Base-by-base conservation (phyloP, 2,113 vertebrate genomes). In the Hippolais icterina region DNA sequence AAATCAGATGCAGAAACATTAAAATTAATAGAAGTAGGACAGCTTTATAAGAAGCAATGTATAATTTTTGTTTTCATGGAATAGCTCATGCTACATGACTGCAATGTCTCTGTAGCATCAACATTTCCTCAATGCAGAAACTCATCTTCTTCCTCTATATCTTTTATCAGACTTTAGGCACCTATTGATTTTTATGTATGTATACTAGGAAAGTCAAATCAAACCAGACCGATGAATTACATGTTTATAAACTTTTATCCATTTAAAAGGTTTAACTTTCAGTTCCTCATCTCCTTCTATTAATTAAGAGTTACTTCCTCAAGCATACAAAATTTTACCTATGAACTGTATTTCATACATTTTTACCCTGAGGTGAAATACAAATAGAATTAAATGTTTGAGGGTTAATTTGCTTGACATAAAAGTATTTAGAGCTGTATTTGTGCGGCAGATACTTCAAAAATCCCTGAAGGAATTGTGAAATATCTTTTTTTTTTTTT, bases 401-500 rank as follows among this genome's bases (percentile, higher is more conserved):
- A 56, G 5, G 7, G 5, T 28, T 70, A 29, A 11, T 54, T 78
- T 83, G 23, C 4, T 57, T 49, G 7, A 13, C 61, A 70, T 6
- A 49, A 53, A 91, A 16, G 16, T 68, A 80, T 63, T 60, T 86
- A 37, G 7, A 69, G 7, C 14, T 53, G 20, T 22, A 23, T 54
- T 49, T 53, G 1, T 83, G 27, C 50, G 7, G 31, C 15, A 74
- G 33, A 70, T 23, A n/a, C 9, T 31, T 47, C 54, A 57, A 70
- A 82, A 74, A 81, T 57, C 17, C 24, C 19, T 39, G 28, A 81
- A 81, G 12, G 23, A 17, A n/a, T 3, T 16, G 16, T 6, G 11
- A 49, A 39, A 52, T 21, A 1, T 17, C 0, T 1, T 3, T 5
- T 8, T 25, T 24, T 24, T 29, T 22, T 27, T 2, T 2, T 24